Percentiles rank a stretch among this genome's conserved stretches.
Conservation (phyloP, 2,797 vertebrate genomes). For the Hemibagrus guttatus region DNA sequence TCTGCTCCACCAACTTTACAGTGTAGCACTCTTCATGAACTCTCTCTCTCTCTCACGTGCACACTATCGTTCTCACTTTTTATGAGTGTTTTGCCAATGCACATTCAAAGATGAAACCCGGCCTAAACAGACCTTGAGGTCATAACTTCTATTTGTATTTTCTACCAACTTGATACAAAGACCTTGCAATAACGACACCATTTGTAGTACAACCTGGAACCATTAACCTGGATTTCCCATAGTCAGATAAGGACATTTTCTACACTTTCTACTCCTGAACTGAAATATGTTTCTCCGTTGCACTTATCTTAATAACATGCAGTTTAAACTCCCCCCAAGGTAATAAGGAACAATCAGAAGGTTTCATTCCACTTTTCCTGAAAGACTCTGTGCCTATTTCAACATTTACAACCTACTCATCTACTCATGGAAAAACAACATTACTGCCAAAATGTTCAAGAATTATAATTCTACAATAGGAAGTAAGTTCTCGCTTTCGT, state of each 20-base stretch:
- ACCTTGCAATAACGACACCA: neutral
- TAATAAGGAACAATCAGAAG: neutral
- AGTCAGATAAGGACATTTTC: neutral
- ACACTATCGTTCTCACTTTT: neutral
- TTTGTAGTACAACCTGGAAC: neutral
- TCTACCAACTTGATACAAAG: neutral
- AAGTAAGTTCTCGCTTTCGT: neutral
- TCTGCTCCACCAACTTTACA: neutral
- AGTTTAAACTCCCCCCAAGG: neutral
- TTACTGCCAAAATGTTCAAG: neutral
- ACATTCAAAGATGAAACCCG: neutral
- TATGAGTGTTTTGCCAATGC: neutral
- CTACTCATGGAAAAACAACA: neutral
- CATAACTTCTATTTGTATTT: neutral
- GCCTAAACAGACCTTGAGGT: neutral
- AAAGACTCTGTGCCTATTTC: neutral
- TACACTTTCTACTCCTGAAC: neutral
- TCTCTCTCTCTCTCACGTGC: conserved; percentile 60
- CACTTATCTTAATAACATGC: neutral
- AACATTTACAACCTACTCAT: neutral
- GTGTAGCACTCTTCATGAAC: conserved; percentile 8
- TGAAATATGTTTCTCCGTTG: neutral
- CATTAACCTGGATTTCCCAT: neutral
- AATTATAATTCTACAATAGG: neutral
- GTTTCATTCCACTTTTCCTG: neutral